Conservation (phyloP, 2,888 invertebrate genomes). For the Brenthis daphne region DNA sequence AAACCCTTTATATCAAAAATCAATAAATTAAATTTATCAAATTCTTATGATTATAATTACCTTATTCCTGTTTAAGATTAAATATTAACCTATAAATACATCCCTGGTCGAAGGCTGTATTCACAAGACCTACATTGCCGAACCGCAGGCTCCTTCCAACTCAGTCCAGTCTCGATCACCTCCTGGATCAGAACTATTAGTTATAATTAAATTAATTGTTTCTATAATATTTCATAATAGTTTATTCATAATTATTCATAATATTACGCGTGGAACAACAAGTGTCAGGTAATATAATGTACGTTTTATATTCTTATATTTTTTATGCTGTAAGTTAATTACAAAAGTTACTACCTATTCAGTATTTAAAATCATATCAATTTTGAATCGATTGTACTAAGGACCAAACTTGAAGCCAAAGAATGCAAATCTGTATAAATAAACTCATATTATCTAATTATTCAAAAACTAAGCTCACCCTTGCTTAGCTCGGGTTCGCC, state of each 20-base stretch:
- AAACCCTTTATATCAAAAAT: too few relatives aligned
- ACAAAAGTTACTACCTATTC: not conserved
- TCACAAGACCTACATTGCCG: constrained; percentile 70
- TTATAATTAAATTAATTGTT: constrained; percentile 11
- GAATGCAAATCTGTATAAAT: too few relatives aligned
- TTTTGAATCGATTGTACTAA: not conserved
- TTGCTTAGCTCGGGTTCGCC: too few relatives aligned
- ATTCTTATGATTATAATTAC: too few relatives aligned
- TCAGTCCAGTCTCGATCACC: constrained; percentile 67
- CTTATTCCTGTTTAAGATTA: not conserved
- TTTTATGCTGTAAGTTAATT: not conserved
- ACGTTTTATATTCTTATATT: not conserved
- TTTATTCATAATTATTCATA: not conserved
- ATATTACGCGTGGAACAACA: not conserved
- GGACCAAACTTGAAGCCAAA: too few relatives aligned
- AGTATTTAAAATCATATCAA: not conserved
- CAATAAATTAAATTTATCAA: too few relatives aligned
- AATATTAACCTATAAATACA: constrained; percentile 44
- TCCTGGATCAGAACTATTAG: constrained; percentile 54
- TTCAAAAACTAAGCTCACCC: too few relatives aligned
- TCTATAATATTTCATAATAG: constrained; percentile 2
- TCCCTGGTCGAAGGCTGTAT: constrained; percentile 70
- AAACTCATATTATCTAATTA: too few relatives aligned
- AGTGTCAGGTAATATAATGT: constrained; percentile 14
- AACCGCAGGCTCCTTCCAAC: constrained; percentile 60